phyloP scores from a whole-genome alignment of 2,797 vertebrate genomes.

The Cyclopterus lumpus region DNA sequence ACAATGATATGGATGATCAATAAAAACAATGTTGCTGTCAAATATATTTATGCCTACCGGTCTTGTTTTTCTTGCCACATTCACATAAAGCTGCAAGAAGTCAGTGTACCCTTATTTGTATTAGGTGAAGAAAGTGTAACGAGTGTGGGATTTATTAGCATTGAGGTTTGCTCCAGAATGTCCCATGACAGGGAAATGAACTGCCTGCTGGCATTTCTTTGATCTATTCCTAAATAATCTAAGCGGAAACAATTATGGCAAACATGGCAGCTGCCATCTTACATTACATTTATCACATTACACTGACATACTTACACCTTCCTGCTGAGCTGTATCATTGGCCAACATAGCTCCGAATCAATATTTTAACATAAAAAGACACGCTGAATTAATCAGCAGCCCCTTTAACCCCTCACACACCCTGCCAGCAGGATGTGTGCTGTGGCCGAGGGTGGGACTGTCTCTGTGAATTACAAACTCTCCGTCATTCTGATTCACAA shows the following conservation, averaged over 20 bases:
- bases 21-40: conserved; percentile 26
- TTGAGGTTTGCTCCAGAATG: conserved; percentile 17
- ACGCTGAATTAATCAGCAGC: conserved; percentile 26
- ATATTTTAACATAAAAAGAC: conserved; percentile 47
- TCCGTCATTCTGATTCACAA: conserved; percentile 78
- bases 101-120: conserved; percentile 2
- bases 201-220: conserved; percentile 50
- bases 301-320: conserved; percentile 23
- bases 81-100: neutral
- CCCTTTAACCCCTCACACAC: conserved; percentile 25
- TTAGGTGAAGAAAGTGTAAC: conserved; percentile 10
- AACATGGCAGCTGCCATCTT: conserved; percentile 53
- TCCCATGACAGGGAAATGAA: conserved; percentile 58
- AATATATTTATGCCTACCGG: neutral
- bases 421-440: neutral
- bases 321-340: conserved; percentile 67
- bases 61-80: neutral
- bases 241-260: conserved; percentile 59
- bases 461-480: conserved; percentile 67
- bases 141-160: conserved; percentile 44
- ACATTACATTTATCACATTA: too few species aligned
- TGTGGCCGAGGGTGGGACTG: conserved; percentile 26
- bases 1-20: conserved; percentile 22
- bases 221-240: conserved; percentile 53
- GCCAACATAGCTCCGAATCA: conserved; percentile 81